Evolutionary conservation across 2,797 vertebrate genomes (phyloP).

Genomic region (Valencia hispanica): DNA sequence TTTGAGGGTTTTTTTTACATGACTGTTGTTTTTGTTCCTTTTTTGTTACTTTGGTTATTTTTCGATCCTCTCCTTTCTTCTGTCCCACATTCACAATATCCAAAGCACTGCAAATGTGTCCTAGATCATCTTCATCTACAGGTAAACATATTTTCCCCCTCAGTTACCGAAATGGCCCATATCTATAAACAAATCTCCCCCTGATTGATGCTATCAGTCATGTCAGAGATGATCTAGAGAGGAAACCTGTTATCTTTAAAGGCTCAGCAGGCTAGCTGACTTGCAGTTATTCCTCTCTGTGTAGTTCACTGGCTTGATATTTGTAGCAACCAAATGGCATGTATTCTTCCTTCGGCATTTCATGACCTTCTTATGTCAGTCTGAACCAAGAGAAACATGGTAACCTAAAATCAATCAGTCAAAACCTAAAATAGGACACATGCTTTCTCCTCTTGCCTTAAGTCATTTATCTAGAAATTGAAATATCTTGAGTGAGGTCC

Average conservation of each 20-base stretch:
- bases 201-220: neutral
- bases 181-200: neutral
- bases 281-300: constrained; percentile 9
- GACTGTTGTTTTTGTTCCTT: neutral
- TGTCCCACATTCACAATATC: neutral
- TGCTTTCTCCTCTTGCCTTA: constrained; percentile 31
- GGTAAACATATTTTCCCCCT: neutral
- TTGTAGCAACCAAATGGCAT: constrained; percentile 47
- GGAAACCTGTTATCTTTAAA: neutral
- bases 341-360: constrained; percentile 64
- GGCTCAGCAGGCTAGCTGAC: constrained; percentile 18
- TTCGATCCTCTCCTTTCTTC: neutral
- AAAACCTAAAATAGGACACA: constrained; percentile 56
- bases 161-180: neutral
- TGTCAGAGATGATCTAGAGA: neutral
- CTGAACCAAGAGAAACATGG: constrained; percentile 47
- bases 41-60: neutral
- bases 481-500: constrained; percentile 15
- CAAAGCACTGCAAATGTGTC: neutral
- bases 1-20: neutral
- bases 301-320: constrained; percentile 40
- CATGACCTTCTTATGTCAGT: constrained; percentile 73
- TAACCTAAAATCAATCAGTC: constrained; percentile 61
- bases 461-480: constrained; percentile 17
- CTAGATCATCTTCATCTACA: neutral